A percentile compares a stretch with the other conserved stretches of the same genome.
Evolutionary conservation across 2,888 invertebrate species (phyloP).

Genomic region (Pegoplata infirma): DNA sequence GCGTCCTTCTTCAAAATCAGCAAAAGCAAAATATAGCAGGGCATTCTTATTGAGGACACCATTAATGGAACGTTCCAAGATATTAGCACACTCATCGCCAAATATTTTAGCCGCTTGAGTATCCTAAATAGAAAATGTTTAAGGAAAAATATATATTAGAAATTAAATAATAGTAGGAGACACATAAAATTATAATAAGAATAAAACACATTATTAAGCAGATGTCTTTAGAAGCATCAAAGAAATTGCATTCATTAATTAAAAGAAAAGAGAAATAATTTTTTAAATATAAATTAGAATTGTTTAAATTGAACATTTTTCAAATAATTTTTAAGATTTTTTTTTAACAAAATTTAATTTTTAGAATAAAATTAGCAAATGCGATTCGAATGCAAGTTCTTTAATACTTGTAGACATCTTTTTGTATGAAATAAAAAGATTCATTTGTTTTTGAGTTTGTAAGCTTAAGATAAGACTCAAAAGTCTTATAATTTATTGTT

Average conservation of each 20-base stretch:
- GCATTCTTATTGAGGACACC: constrained; percentile 94
- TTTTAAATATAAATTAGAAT: background rate
- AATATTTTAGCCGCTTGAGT: constrained; percentile 94
- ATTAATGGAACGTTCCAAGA: constrained; percentile 95
- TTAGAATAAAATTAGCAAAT: background rate
- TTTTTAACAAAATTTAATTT: background rate
- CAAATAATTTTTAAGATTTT: background rate
- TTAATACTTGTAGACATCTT: constrained; percentile 63
- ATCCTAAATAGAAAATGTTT: constrained; percentile 82
- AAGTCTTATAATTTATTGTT: constrained; percentile 53
- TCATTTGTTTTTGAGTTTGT: constrained; percentile 56
- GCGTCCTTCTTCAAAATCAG: constrained; percentile 98
- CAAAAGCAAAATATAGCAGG: constrained; percentile 97
- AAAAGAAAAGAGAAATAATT: background rate
- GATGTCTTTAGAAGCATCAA: constrained; percentile 71
- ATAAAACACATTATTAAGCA: constrained; percentile 70
- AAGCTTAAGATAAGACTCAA: constrained; percentile 46
- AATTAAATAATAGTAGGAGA: background rate
- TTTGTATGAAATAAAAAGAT: constrained; percentile 60
- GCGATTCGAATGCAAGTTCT: constrained; percentile 60
- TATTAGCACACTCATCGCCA: constrained; percentile 95
- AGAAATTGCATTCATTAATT: constrained; percentile 72
- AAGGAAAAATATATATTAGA: constrained; percentile 2
- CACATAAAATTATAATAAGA: constrained; percentile 3
- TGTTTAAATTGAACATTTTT: background rate